These are phyloP conservation scores for Apodemus agrarius DNA, from an alignment of 2,797 vertebrate genomes.

Conservation along the genomic window DNA sequence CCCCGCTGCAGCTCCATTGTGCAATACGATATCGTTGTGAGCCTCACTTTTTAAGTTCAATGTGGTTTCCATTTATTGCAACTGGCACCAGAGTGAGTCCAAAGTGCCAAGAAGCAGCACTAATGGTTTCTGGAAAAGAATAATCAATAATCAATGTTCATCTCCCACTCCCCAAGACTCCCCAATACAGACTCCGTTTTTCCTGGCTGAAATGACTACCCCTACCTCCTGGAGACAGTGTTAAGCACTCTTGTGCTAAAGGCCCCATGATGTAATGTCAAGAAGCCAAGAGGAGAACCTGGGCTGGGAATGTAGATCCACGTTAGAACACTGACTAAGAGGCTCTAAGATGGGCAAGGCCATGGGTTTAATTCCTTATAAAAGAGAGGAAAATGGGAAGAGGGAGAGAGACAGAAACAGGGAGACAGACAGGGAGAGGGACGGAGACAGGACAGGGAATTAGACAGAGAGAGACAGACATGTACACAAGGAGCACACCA, in stretches of 20 bases:
- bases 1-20: neutral
- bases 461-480: neutral
- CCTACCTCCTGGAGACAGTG: neutral
- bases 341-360: neutral
- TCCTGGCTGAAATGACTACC: neutral
- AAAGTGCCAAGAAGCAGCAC: neutral
- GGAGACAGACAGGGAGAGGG: no score
- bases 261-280: neutral
- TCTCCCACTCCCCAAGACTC: neutral
- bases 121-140: neutral
- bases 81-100: conserved; percentile 44
- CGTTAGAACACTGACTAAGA: neutral
- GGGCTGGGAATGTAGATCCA: neutral
- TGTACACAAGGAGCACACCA: rapidly evolving
- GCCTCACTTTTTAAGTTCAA: conserved; percentile 53
- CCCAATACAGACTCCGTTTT: neutral
- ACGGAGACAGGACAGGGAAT: neutral
- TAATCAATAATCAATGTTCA: neutral
- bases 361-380: neutral
- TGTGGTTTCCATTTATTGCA: conserved; percentile 66
- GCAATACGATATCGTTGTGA: conserved; percentile 48
- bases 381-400: neutral
- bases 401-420: neutral
- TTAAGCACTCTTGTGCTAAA: neutral
- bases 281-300: neutral